A percentile compares a stretch with the other conserved stretches of the same genome.
phyloP scores from a whole-genome alignment of 2,888 invertebrate species.

The Noctua janthina region DNA sequence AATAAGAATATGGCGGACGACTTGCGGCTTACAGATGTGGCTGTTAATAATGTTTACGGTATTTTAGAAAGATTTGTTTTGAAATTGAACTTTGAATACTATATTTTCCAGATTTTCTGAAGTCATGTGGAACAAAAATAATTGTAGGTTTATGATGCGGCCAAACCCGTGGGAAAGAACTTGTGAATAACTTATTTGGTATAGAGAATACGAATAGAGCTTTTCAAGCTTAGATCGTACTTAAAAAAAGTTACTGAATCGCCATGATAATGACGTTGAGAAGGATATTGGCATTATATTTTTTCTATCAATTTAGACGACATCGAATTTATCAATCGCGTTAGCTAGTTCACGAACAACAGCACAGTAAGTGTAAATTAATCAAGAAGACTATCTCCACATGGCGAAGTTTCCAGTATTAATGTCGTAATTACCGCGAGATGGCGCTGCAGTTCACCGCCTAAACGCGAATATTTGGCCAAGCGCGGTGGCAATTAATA shows the following conservation, averaged over 20 bases:
- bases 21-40: slow-evolving; percentile 41
- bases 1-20: slow-evolving; percentile 60
- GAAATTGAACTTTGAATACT: background rate
- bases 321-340: background rate
- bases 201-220: background rate
- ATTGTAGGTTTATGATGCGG: background rate
- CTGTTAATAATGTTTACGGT: slow-evolving; percentile 43
- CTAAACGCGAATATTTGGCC: slow-evolving; percentile 76
- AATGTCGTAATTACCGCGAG: slow-evolving; percentile 75
- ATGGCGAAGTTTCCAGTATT: slow-evolving; percentile 72
- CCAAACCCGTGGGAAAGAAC: background rate
- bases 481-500: slow-evolving; percentile 81
- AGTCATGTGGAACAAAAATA: background rate
- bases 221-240: background rate
- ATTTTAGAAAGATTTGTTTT: slow-evolving; percentile 23
- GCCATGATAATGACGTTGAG: background rate
- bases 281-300: background rate
- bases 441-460: slow-evolving; percentile 68
- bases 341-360: too few species aligned
- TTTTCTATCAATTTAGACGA: background rate
- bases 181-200: background rate
- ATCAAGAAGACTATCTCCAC: slow-evolving; percentile 65
- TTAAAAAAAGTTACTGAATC: background rate
- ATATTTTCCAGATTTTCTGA: background rate
- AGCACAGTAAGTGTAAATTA: slow-evolving; percentile 55